These are phyloP conservation scores for Pachypanchax playfairii DNA, from an alignment of 2,113 vertebrate genomes.

Conservation along the genomic window DNA sequence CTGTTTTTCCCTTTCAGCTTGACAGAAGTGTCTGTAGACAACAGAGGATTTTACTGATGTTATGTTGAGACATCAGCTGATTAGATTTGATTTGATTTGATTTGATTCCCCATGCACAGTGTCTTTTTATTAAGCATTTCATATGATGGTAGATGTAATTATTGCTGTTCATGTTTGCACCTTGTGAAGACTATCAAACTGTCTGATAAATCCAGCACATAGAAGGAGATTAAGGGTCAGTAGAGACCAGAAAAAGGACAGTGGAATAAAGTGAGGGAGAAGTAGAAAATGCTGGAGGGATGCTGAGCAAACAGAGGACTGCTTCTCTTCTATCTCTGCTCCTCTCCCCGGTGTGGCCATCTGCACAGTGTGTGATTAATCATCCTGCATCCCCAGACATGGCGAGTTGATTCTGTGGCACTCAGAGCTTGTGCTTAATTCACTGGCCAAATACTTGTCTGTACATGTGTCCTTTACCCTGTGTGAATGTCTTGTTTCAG, in stretches of 20 bases:
- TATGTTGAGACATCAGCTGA: conserved; percentile 7
- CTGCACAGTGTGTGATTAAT: conserved; percentile 73
- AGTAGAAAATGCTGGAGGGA: conserved; percentile 23
- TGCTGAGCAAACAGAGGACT: conserved; percentile 46
- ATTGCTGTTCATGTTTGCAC: conserved; percentile 40
- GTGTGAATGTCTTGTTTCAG: background rate
- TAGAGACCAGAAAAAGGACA: conserved; percentile 26
- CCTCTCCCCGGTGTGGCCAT: conserved; percentile 65
- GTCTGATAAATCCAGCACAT: conserved; percentile 51
- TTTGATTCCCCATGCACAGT: background rate
- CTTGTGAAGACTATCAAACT: conserved; percentile 23
- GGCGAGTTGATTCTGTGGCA: conserved; percentile 52
- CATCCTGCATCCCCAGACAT: conserved; percentile 67
- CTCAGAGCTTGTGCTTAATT: conserved; percentile 40
- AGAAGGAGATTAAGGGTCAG: conserved; percentile 36
- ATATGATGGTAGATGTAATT: conserved; percentile 29
- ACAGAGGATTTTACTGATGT: background rate
- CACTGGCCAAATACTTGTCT: conserved; percentile 27
- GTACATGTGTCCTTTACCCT: conserved; percentile 13
- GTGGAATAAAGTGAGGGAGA: background rate
- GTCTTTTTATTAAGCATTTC: conserved; percentile 21
- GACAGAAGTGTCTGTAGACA: background rate
- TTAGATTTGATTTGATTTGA: conserved; percentile 5
- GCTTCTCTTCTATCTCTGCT: conserved; percentile 39
- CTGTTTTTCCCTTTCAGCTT: conserved; percentile 15